These are phyloP conservation scores for Cricetomys ansorgei DNA, from an alignment of 2,113 vertebrate genomes.

Conservation along the genomic window DNA sequence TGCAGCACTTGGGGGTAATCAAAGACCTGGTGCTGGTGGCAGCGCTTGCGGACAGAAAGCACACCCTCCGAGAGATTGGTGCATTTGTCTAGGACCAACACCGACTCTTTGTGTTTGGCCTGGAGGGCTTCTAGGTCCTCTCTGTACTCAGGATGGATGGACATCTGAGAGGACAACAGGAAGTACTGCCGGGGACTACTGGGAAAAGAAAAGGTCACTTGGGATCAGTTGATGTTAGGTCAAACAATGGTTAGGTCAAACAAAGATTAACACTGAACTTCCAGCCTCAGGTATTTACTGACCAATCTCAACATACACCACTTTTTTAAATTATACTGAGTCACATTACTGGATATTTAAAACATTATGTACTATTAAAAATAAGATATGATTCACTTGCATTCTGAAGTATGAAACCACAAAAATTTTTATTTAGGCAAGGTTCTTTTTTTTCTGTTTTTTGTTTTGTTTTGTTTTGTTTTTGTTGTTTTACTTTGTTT, in stretches of 20 bases:
- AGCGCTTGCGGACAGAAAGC: conserved; percentile 91
- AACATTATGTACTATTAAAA: neutral
- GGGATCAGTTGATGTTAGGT: neutral
- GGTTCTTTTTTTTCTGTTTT: neutral
- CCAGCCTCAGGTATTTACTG: neutral
- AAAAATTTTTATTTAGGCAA: neutral
- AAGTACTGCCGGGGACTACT: conserved; percentile 93
- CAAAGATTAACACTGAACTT: no score
- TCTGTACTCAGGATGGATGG: conserved; percentile 94
- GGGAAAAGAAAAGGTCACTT: conserved; percentile 37
- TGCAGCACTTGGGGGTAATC: conserved; percentile 98
- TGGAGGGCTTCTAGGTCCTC: conserved; percentile 94
- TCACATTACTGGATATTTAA: neutral
- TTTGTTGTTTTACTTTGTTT: neutral
- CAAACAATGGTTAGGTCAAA: rapidly evolving
- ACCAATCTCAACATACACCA: neutral
- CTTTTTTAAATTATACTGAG: neutral
- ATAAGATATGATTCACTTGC: neutral
- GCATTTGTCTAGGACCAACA: conserved; percentile 95
- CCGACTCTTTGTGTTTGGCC: conserved; percentile 92
- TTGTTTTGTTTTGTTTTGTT: neutral
- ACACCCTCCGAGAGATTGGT: conserved; percentile 94
- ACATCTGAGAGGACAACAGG: conserved; percentile 94
- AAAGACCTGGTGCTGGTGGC: conserved; percentile 93
- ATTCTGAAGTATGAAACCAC: neutral